Evolutionary conservation across 2,113 vertebrate genomes (phyloP).

Genomic region (Anarrhichthys ocellatus): DNA sequence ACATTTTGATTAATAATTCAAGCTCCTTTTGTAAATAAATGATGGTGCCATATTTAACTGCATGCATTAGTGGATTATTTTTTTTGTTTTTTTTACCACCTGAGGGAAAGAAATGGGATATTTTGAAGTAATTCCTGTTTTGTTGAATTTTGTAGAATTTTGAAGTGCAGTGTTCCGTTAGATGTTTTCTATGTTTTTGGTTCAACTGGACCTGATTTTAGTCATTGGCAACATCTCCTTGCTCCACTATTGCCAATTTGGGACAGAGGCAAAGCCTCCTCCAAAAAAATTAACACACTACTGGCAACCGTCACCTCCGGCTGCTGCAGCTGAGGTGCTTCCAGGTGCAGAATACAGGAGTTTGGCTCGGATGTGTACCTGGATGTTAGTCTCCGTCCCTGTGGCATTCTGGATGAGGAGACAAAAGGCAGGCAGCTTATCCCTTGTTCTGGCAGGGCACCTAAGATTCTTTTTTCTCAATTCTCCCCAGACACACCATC

Average conservation of each 20-base stretch:
- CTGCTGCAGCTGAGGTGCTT: conserved; percentile 64
- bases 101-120: conserved; percentile 49
- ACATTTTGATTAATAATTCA: conserved; percentile 81
- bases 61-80: conserved; percentile 71
- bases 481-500: conserved; percentile 99
- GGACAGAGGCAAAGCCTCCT: conserved; percentile 73
- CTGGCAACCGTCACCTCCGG: conserved; percentile 48
- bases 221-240: conserved; percentile 81
- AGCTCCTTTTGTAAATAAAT: conserved; percentile 78
- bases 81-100: conserved; percentile 44
- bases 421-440: conserved; percentile 91
- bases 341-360: conserved; percentile 46
- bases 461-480: conserved; percentile 99
- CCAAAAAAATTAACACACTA: conserved; percentile 43
- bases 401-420: conserved; percentile 79
- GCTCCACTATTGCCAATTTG: conserved; percentile 78
- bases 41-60: conserved; percentile 75
- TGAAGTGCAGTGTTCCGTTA: conserved; percentile 35
- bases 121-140: conserved; percentile 46
- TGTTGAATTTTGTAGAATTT: conserved; percentile 41
- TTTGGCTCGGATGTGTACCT: conserved; percentile 61
- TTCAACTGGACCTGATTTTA: conserved; percentile 86
- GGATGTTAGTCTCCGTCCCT: conserved; percentile 77
- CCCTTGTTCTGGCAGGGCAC: conserved; percentile 95
- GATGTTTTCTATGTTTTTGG: conserved; percentile 67